Evolutionary conservation across 2,888 invertebrate species (phyloP), one percentile per base, ranked within the genome.

Genomic region (Dexiosoma caninum): DNA sequence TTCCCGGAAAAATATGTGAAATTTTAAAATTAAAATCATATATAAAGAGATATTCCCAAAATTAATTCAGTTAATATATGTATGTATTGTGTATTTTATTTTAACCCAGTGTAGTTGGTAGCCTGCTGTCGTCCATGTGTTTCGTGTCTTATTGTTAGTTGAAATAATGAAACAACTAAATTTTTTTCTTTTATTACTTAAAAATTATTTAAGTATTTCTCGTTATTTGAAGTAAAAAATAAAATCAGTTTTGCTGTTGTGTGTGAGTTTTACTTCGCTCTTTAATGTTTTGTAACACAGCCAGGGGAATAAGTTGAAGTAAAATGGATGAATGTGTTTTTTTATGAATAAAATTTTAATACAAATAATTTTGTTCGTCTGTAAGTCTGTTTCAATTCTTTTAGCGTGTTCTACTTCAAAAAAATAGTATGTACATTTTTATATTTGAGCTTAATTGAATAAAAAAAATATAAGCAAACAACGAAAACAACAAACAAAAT

Each of bases 381-480:
- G 49, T 40, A 66, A 37, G 66, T 19, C 14, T 7, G 27, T 27
- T n/a, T 44, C 9, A 19, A 40, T 64, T 64, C 44, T 62, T 72
- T 62, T 10, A 42, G 42, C 53, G 72, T 71, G 60, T 72, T 72
- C 23, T 49, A 75, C 42, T 44, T 44, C 32, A 59, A 27, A 66
- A 51, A 37, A 51, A 49, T 27, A 42, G 55, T 19, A 14, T n/a
- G 55, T n/a, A n/a, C 27, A 7, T 62, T 32, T 72, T 32, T 72
- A 72, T 32, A 57, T 59, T 75, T 51, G 44, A 60, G 35, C 67
- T 76, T 76, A 76, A 76, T 76, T 76, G 67, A 76, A 69, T 69
- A 60, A 53, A 60, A 67, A 62, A 49, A 57, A 74, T 10, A 40
- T 2, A 53, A 64, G 4, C 2, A 53, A 71, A 9, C 16, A 42